A percentile compares a stretch with the other conserved stretches of the same genome.
These are phyloP conservation scores for Cercopithecus mona DNA, from an alignment of 2,113 vertebrate genomes.

Conservation along the genomic window DNA sequence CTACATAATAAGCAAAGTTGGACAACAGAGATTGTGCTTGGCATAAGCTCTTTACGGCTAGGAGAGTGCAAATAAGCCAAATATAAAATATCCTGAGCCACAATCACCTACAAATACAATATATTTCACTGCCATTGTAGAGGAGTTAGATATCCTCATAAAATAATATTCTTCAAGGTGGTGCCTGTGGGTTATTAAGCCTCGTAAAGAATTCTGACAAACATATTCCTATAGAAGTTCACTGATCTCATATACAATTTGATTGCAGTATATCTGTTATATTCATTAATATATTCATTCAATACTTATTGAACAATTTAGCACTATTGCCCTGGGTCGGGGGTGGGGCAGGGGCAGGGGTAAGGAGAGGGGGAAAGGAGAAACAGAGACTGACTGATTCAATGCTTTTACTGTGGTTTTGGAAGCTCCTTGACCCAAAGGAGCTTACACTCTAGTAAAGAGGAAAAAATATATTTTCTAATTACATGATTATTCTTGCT, in stretches of 20 bases:
- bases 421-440: neutral
- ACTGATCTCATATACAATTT: neutral
- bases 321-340: neutral
- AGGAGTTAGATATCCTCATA: constrained; percentile 30
- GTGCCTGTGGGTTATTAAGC: neutral
- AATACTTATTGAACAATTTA: neutral
- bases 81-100: neutral
- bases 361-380: neutral
- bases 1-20: constrained; percentile 38
- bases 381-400: neutral
- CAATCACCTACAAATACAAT: constrained; percentile 57
- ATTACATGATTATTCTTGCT: neutral
- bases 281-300: neutral
- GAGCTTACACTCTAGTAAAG: neutral
- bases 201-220: constrained; percentile 16
- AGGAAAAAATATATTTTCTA: neutral
- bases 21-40: neutral
- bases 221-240: neutral
- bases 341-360: neutral
- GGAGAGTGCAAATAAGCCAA: neutral
- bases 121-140: constrained; percentile 22
- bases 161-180: neutral
- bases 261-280: neutral
- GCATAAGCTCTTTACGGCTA: neutral
- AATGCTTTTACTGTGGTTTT: no score